Percentiles rank a stretch among this genome's conserved stretches.
phyloP scores from a whole-genome alignment of 2,113 vertebrate species.

The Mungos mungo region DNA sequence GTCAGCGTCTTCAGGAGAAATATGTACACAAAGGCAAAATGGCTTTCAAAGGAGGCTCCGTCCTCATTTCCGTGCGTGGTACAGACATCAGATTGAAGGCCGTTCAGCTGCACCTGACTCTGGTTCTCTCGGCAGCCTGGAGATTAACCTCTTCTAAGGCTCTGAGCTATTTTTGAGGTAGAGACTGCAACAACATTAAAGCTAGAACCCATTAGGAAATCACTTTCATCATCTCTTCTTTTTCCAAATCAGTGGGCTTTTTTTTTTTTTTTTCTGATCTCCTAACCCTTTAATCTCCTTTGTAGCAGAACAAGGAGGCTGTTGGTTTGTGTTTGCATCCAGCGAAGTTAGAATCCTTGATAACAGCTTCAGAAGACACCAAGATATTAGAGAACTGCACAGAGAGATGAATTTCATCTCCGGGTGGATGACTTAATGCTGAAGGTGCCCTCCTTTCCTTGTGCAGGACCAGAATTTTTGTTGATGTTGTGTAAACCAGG shows the following conservation, averaged over 20 bases:
- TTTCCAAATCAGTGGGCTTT: conserved; percentile 59
- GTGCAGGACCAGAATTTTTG: conserved; percentile 40
- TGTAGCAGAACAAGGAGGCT: conserved; percentile 61
- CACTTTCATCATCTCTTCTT: conserved; percentile 69
- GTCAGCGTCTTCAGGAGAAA: conserved; percentile 71
- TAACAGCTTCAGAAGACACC: conserved; percentile 59
- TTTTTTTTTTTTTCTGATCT: background rate
- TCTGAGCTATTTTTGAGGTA: conserved; percentile 67
- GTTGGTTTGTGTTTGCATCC: conserved; percentile 68
- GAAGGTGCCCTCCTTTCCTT: conserved; percentile 52
- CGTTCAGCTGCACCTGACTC: conserved; percentile 55
- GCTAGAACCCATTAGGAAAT: conserved; percentile 78
- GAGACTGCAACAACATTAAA: conserved; percentile 71
- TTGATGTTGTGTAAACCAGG: conserved; percentile 66
- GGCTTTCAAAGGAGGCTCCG: conserved; percentile 58
- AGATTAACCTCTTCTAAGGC: conserved; percentile 75
- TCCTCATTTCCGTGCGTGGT: conserved; percentile 57
- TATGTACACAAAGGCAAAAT: conserved; percentile 67
- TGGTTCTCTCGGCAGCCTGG: conserved; percentile 42
- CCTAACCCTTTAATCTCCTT: conserved; percentile 73
- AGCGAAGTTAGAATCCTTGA: conserved; percentile 66
- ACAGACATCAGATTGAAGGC: conserved; percentile 69
- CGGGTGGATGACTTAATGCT: conserved; percentile 34
- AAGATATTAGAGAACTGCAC: conserved; percentile 35
- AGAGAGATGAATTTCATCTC: conserved; percentile 40